Base-by-base conservation (phyloP, 2,113 vertebrate species). In the Takifugu bimaculatus region DNA sequence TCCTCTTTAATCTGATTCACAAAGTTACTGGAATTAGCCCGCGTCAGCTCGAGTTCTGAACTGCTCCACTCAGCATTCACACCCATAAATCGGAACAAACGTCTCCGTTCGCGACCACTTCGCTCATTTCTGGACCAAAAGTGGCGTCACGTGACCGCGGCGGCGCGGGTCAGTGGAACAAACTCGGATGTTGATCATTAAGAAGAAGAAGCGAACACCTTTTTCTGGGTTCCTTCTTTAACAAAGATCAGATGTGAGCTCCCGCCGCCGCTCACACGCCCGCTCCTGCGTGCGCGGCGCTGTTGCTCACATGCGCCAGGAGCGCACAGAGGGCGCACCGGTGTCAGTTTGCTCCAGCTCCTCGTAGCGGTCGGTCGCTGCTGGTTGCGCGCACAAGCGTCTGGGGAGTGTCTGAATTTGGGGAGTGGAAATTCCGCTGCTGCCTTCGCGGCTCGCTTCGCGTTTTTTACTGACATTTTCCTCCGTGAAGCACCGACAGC, bases 401-500 rank as follows among this genome's bases (percentile, higher is more conserved):
- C 65, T 12, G 6, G 15, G 75, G 56, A 72, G 74, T 76, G 73
- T 66, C 74, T 29, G 0, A 15, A 2, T 29, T 66, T 59, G 59
- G 74, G 79, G 81, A 85, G 86, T 80, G 82, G 75, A 86, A 67
- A 81, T 81, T 65, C 75, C 69, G 39, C 65, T 26, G 68, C 63
- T 77, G 53, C 69, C 74, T 64, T 60, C 49, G 9, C 65, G 63
- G 26, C 69, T 78, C 53, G 63, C 39, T 14, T 63, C 50, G 48
- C 65, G 13, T 59, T 45, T n/a, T 14, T 13, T 49, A 4, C 59
- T 74, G 70, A 73, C 84, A 77, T 69, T 67, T 67, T 39, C 35
- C 35, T 7, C 35, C 35, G 35, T 5, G 29, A 32, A 32, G 5
- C 51, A 57, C 78, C 20, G 70, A 29, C 59, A 28, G 51, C 29